Base-by-base conservation (phyloP, 2,113 vertebrate species). In the Erinaceus europaeus region DNA sequence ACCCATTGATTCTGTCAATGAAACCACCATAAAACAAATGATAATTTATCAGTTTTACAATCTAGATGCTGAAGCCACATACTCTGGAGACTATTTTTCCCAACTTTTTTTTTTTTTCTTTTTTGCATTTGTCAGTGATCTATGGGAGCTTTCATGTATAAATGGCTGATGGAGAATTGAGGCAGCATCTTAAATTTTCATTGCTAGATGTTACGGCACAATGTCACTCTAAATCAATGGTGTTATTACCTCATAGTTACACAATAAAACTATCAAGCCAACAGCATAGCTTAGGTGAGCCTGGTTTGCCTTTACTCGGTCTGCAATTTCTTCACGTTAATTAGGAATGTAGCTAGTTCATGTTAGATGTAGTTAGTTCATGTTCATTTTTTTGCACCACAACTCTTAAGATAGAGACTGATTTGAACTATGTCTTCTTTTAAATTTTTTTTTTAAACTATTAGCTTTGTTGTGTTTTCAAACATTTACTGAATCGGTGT, bases 141-240 rank as follows among this genome's bases (percentile, higher is more conserved):
- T 71, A 90, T 59, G 36, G 48, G 53, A 79, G 25, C 61, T 57
- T 75, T 82, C 71, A 79, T 27, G 82, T 79, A 67, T 25, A 91
- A 79, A 83, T 36, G 18, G 48, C 50, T 65, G 77, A 91, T 52
- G n/a, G 69, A 40, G 89, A 88, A 89, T 48, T 82, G 75, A 75
- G 87, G 20, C 13, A 20, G 48, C 52, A 29, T 40, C 65, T 78
- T 92, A 84, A 89, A 89, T 78, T 89, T 87, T 79, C 85, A 75
- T 55, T 46, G 23, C 50, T 69, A 77, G 48, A 48, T 61, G 52
- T 29, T 88, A 61, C 25, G 21, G 64, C 12, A 84, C 76, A 94
- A 5, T 62, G 36, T 57, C 80, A 78, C 32, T 73, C 42, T 81
- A 84, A 90, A 89, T 73, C 91, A 91, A 59, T 5, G 14, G 2